Conservation (phyloP, 2,888 invertebrate genomes). For the Rhabditoides inermis region DNA sequence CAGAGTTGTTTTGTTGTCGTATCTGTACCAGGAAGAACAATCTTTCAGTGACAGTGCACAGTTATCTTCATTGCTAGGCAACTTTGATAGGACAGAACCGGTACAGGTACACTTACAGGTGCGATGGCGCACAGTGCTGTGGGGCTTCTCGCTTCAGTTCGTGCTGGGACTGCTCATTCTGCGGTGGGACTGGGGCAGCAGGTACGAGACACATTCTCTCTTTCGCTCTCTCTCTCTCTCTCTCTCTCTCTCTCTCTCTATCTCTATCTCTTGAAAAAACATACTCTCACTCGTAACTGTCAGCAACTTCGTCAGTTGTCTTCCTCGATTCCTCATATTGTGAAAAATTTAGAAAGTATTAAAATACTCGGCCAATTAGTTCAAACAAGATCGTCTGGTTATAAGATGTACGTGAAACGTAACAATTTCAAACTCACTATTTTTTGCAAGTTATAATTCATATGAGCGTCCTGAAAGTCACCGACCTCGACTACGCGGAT, state of each 20-base stretch:
- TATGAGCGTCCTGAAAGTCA: too few species aligned
- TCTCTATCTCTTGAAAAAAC: neutral
- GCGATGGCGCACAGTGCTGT: conserved; percentile 68
- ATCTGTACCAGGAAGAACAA: neutral
- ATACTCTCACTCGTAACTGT: neutral
- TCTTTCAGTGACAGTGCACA: too few species aligned
- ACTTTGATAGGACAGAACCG: too few species aligned
- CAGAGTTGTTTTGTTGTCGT: neutral
- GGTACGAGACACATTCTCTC: neutral
- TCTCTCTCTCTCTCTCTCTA: neutral
- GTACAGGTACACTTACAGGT: conserved; percentile 47
- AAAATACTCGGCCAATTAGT: too few species aligned
- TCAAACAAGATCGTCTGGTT: too few species aligned
- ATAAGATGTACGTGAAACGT: too few species aligned
- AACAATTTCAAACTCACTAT: too few species aligned
- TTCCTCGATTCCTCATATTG: neutral
- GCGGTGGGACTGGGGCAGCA: conserved; percentile 63
- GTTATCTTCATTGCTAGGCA: too few species aligned
- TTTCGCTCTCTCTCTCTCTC: neutral
- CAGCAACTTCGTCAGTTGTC: neutral
- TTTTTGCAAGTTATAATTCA: too few species aligned
- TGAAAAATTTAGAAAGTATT: too few species aligned
- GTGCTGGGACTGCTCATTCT: conserved; percentile 75
- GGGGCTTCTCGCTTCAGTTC: conserved; percentile 76
- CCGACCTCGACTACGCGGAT: too few species aligned